A percentile compares a stretch with the other conserved stretches of the same genome.
These are phyloP conservation scores for Acanthisitta chloris DNA, from an alignment of 2,113 vertebrate genomes.

Conservation along the genomic window DNA sequence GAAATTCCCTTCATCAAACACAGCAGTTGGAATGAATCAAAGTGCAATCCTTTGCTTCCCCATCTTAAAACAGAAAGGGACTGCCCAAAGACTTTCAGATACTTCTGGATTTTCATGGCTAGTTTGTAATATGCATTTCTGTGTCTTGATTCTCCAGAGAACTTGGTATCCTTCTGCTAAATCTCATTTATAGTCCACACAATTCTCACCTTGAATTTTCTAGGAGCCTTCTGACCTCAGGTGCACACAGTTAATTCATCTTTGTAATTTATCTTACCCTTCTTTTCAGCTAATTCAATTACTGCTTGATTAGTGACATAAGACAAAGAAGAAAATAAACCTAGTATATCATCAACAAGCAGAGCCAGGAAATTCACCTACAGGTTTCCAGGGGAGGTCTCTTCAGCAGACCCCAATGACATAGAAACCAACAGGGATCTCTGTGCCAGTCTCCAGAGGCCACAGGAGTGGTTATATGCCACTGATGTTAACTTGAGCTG, in stretches of 20 bases:
- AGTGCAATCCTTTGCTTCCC: neutral
- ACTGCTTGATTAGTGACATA: constrained; percentile 3
- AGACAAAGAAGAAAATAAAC: constrained; percentile 7
- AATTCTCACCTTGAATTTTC: neutral
- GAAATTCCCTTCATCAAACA: constrained; percentile 25
- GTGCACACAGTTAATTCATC: neutral
- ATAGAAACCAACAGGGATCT: neutral
- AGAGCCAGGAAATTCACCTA: neutral
- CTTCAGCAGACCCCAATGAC: neutral
- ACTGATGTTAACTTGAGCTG: neutral
- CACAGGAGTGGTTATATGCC: accelerated
- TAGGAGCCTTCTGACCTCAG: neutral
- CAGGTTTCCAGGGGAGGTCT: neutral
- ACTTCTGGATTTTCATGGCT: neutral
- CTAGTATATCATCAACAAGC: neutral
- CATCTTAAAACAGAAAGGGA: neutral
- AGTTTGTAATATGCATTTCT: neutral
- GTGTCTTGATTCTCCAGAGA: neutral
- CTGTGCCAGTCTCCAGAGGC: neutral
- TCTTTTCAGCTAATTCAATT: constrained; percentile 43
- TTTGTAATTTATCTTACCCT: neutral
- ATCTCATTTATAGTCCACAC: neutral
- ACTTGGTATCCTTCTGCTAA: neutral
- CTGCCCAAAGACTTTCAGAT: neutral
- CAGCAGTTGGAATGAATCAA: neutral